Percentiles rank a stretch among this genome's conserved stretches.
Conservation (phyloP, 2,888 invertebrate species). For the Nomada fabriciana region DNA sequence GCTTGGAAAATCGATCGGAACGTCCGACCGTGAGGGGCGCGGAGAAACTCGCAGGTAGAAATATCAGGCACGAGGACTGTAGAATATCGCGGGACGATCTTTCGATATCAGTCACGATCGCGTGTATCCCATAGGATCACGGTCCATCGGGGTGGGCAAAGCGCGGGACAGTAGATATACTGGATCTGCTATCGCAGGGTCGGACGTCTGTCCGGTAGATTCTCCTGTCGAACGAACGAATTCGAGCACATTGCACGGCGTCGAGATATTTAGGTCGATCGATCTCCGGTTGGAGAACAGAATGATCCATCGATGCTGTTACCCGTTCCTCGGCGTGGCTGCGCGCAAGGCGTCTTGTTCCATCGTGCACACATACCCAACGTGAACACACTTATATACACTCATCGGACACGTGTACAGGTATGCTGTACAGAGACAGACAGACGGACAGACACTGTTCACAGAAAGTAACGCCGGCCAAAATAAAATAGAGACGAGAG, state of each 20-base stretch:
- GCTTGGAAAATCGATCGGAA: conserved; percentile 11
- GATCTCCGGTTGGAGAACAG: conserved; percentile 44
- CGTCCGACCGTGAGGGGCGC: background rate
- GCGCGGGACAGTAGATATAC: conserved; percentile 5
- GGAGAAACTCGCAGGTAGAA: conserved; percentile 20
- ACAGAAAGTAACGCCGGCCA: conserved; percentile 78
- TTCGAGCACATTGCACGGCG: conserved; percentile 59
- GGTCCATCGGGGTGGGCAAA: conserved; percentile 12
- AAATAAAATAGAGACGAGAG: conserved; percentile 72
- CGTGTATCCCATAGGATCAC: conserved; percentile 38
- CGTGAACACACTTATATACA: conserved; percentile 19
- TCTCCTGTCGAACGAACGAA: conserved; percentile 37
- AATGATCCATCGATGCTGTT: conserved; percentile 63
- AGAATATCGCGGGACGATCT: conserved; percentile 14
- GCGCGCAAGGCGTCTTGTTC: conserved; percentile 62
- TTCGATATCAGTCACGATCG: conserved; percentile 34
- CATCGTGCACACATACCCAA: conserved; percentile 27
- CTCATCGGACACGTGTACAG: conserved; percentile 2
- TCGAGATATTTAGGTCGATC: conserved; percentile 53
- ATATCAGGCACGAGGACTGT: background rate
- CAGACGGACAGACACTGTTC: conserved; percentile 28
- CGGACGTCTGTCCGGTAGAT: conserved; percentile 44
- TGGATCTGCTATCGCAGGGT: background rate
- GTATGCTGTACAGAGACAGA: conserved; percentile 6
- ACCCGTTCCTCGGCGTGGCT: conserved; percentile 58